A percentile compares a stretch with the other conserved stretches of the same genome.
Conservation (phyloP, 2,888 invertebrate genomes). For the Therioaphis trifolii region DNA sequence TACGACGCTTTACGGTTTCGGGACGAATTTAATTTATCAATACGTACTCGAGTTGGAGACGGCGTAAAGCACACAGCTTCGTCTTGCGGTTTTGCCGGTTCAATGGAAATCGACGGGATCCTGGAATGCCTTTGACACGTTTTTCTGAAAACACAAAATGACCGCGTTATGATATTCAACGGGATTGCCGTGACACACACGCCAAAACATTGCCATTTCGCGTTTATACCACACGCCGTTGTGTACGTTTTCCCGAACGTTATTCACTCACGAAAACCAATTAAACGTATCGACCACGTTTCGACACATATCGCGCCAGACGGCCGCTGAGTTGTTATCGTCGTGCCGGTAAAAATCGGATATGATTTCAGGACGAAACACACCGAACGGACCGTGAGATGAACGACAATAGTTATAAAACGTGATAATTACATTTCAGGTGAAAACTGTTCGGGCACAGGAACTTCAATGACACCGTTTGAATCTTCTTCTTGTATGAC, state of each 20-base stretch:
- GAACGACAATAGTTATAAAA: no score
- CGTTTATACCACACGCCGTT: no score
- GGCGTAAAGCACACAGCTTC: conserved; percentile 25
- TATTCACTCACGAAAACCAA: no score
- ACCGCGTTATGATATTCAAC: background rate
- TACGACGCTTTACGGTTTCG: background rate
- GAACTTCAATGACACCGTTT: conserved; percentile 29
- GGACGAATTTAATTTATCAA: background rate
- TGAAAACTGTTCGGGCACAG: conserved; percentile 45
- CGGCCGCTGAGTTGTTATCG: no score
- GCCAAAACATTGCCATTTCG: no score
- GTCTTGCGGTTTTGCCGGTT: conserved; percentile 25
- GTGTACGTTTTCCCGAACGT: no score
- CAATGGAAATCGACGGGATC: conserved; percentile 55
- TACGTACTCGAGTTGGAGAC: conserved; percentile 48
- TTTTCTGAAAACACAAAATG: conserved; percentile 42
- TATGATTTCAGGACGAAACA: no score
- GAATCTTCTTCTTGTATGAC: conserved; percentile 56
- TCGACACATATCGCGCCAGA: no score
- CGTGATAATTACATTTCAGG: conserved; percentile 49
- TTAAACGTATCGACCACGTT: no score
- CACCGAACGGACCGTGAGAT: no score
- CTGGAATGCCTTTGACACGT: conserved; percentile 53
- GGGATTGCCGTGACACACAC: background rate
- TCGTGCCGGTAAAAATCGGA: no score